phyloP scores from a whole-genome alignment of 1,140 invertebrate genomes.

The Drosophila navojoa region DNA sequence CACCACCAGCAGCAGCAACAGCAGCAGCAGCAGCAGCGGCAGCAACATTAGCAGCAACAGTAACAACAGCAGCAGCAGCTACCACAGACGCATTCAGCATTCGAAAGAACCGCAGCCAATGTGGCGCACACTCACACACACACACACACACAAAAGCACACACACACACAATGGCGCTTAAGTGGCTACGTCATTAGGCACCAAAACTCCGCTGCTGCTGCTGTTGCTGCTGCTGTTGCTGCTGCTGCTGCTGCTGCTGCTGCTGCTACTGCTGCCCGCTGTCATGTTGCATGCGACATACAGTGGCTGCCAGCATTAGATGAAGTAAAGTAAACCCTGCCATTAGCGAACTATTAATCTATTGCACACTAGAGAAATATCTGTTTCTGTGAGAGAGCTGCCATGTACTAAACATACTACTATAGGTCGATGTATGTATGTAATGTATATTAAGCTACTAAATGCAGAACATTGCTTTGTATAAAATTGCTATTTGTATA shows the following conservation, averaged over 20 bases:
- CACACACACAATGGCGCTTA: conserved; percentile 53
- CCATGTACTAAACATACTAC: too few relatives aligned
- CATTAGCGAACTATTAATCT: too few relatives aligned
- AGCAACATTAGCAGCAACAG: conserved; percentile 20
- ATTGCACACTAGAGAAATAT: too few relatives aligned
- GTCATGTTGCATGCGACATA: conserved; percentile 42
- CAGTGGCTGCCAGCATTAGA: conserved; percentile 32
- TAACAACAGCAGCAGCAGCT: conserved; percentile 34
- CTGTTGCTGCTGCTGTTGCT: conserved; percentile 20
- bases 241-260: conserved; percentile 37
- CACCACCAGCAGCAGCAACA: conserved; percentile 39
- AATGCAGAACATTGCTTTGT: too few relatives aligned
- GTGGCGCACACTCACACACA: conserved; percentile 56
- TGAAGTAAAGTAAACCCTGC: conserved; percentile 11
- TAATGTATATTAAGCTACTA: too few relatives aligned
- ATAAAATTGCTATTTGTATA: too few relatives aligned
- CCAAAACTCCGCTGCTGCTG: conserved; percentile 18
- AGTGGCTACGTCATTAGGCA: conserved; percentile 77
- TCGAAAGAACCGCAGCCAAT: conserved; percentile 73
- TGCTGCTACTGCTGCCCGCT: conserved; percentile 45
- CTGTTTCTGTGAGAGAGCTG: too few relatives aligned
- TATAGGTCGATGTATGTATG: too few relatives aligned
- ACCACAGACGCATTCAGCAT: conserved; percentile 46
- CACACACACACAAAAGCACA: conserved; percentile 30
- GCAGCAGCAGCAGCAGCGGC: conserved; percentile 38